Base-by-base conservation (phyloP, 2,113 vertebrate genomes). In the Anguilla rostrata region DNA sequence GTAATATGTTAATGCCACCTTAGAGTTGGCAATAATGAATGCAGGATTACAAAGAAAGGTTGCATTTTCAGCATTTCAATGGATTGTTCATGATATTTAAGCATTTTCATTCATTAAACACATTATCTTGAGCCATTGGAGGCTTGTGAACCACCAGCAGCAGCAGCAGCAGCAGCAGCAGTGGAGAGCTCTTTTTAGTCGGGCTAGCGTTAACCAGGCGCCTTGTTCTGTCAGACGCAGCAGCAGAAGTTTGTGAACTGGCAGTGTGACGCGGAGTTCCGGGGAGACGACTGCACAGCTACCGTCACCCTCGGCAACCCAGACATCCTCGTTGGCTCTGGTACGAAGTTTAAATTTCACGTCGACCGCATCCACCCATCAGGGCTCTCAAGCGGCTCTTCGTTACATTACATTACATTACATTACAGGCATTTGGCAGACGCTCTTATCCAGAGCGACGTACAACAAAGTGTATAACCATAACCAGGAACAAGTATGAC, bases 221-320 rank as follows among this genome's bases (percentile, higher is more conserved):
- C 26, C 7, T 81, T 18, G 26, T 29, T 63, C 3, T 56, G 92
- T 9, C 90, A 98, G 97, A 98, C 97, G 40, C 97, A 98, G 92
- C 97, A 97, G 90, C 95, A 97, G 0, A 98, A 98, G 93, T 98
- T 98, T 88, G 96, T 98, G 88, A 98, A 97, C 91, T 98, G 97
- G 97, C 97, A 98, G 89, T 95, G 97, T 91, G 97, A 98, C 9
- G 86, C 96, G 81, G 97, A 98, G 88, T 98, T 97, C 90, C 95
- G 96, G n/a, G 97, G 97, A 0, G 88, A 94, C 0, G 93, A 98
- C 92, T 98, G 97, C 92, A 98, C 97, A 0, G 93, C 96, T 0
- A 94, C 97, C 0, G 90, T 98, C 85, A 98, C 97, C 0, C 91
- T 98, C 0, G 97, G 97, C 83, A 98, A 98, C 92, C 97, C 97